These are phyloP conservation scores for Octopus bimaculoides DNA, from an alignment of 1,140 invertebrate species.

Conservation along the genomic window DNA sequence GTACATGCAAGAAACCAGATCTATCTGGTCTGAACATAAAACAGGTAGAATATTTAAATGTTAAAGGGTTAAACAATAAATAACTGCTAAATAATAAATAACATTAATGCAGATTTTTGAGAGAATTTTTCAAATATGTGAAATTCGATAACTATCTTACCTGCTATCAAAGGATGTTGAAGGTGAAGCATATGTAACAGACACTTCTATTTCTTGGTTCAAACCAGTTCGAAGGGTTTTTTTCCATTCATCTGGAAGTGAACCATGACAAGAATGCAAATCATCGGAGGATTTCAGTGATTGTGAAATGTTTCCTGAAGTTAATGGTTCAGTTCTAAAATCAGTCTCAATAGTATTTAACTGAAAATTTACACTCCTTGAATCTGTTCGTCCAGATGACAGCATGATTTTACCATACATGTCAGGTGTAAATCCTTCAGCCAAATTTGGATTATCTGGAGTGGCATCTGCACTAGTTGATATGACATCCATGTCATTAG, in stretches of 20 bases:
- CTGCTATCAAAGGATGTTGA: not conserved
- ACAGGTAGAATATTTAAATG: no score
- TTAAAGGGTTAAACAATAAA: no score
- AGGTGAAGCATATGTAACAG: conserved; percentile 5
- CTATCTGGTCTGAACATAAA: no score
- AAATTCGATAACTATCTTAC: not conserved
- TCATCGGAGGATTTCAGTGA: not conserved
- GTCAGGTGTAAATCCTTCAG: conserved; percentile 4
- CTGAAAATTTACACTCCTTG: not conserved
- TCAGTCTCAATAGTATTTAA: not conserved
- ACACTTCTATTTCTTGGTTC: not conserved
- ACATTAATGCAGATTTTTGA: no score
- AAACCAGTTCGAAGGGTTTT: not conserved
- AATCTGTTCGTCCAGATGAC: not conserved
- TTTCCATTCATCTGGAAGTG: conserved; percentile 3
- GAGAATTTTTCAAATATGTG: no score
- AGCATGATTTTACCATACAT: not conserved
- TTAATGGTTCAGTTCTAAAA: not conserved
- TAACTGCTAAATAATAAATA: no score
- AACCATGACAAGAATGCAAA: not conserved
- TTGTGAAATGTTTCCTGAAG: not conserved
- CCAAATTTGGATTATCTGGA: not conserved
- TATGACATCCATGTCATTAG: conserved; percentile 6
- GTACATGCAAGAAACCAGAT: no score
- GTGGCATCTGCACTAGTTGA: conserved; percentile 13